Evolutionary conservation across 2,888 invertebrate genomes (phyloP).

Genomic region (Dicyrtomina minuta): DNA sequence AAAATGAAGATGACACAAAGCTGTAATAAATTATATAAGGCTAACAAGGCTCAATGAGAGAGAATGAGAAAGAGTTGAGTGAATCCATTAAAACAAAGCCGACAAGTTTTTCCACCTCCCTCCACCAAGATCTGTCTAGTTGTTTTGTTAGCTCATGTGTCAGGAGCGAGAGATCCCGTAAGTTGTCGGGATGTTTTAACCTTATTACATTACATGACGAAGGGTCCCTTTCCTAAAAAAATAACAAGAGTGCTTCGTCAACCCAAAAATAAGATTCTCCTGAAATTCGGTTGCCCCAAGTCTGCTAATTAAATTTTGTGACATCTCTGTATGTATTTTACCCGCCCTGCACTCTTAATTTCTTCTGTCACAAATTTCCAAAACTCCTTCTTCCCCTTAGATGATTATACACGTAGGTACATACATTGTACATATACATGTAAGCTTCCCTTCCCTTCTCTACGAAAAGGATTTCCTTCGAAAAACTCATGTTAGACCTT

Average conservation of each 20-base stretch:
- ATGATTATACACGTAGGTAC: no score
- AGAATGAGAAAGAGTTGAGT: slow-evolving; percentile 2
- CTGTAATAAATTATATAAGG: slow-evolving; percentile 18
- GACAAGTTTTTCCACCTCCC: slow-evolving; percentile 13
- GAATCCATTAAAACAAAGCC: slow-evolving; percentile 18
- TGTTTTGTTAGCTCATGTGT: slow-evolving; percentile 3
- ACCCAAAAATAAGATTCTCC: slow-evolving; percentile 12
- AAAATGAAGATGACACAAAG: slow-evolving; percentile 18
- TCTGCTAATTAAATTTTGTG: slow-evolving; percentile 13
- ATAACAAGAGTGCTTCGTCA: slow-evolving; percentile 16
- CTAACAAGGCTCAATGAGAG: slow-evolving; percentile 7
- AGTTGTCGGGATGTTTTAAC: slow-evolving; percentile 13
- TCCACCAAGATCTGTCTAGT: background rate
- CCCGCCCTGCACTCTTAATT: background rate
- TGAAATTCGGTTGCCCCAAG: slow-evolving; percentile 6
- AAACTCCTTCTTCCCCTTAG: no score
- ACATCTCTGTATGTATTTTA: slow-evolving; percentile 2
- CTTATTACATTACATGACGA: slow-evolving; percentile 14
- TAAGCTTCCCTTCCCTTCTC: no score
- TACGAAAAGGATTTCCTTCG: no score
- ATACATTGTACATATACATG: no score
- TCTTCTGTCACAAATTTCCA: no score
- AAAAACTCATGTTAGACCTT: no score
- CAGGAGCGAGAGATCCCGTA: slow-evolving; percentile 5
- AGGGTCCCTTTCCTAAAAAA: slow-evolving; percentile 8